phyloP scores from a whole-genome alignment of 1,140 invertebrate genomes.

The Drosophila repleta region DNA sequence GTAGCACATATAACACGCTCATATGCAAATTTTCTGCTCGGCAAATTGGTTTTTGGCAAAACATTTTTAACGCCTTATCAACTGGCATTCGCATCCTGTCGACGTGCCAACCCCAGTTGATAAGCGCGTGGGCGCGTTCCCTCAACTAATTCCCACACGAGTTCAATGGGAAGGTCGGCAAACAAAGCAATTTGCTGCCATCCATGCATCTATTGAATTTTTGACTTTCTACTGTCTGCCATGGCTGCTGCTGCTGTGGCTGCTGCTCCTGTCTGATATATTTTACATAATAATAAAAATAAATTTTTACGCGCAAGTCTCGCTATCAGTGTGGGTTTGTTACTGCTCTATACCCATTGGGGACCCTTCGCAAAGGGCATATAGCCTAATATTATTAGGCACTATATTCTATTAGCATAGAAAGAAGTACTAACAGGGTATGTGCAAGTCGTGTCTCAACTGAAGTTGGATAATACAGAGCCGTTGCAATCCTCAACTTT shows the following conservation, averaged over 20 bases:
- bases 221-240: constrained; percentile 23
- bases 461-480: too few relatives aligned
- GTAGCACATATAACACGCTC: constrained; percentile 5
- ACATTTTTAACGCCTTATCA: constrained; percentile 56
- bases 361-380: neutral
- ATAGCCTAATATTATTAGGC: too few relatives aligned
- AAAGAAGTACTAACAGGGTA: too few relatives aligned
- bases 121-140: constrained; percentile 12
- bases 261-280: constrained; percentile 8
- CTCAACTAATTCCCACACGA: constrained; percentile 63
- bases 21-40: constrained; percentile 69
- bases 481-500: too few relatives aligned
- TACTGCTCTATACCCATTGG: neutral
- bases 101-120: constrained; percentile 37
- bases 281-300: constrained; percentile 67
- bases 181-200: constrained; percentile 73
- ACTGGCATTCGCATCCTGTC: constrained; percentile 44
- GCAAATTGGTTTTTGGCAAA: constrained; percentile 63
- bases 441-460: too few relatives aligned
- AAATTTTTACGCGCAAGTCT: constrained; percentile 67
- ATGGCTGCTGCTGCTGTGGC: too few relatives aligned
- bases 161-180: constrained; percentile 33
- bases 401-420: too few relatives aligned
- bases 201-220: constrained; percentile 49
- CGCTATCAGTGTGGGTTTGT: constrained; percentile 35